phyloP scores from a whole-genome alignment of 23 tunicate genomes.

The Styela plicata region DNA sequence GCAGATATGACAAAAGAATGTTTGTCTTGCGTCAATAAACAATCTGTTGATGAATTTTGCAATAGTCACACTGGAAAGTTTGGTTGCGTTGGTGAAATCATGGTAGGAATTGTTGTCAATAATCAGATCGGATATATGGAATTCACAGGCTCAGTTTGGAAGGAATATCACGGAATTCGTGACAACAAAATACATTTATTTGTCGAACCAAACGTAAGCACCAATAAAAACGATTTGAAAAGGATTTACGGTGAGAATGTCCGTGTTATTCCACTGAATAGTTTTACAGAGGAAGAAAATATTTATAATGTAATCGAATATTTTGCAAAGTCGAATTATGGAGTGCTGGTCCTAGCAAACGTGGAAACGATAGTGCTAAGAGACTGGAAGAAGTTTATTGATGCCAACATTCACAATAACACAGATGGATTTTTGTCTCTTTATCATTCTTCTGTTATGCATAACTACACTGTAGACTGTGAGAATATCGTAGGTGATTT shows the following conservation, averaged over 20 bases:
- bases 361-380: not conserved
- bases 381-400: not conserved
- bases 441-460: constrained; percentile 15
- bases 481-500: not conserved
- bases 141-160: not conserved
- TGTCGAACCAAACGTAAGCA: not conserved
- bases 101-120: not conserved
- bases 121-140: not conserved
- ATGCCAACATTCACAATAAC: not conserved
- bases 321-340: not conserved
- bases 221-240: not conserved
- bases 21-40: not conserved
- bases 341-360: not conserved
- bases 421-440: not conserved
- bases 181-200: not conserved
- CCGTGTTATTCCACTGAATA: not conserved
- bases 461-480: constrained; percentile 3
- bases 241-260: not conserved
- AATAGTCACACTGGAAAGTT: not conserved
- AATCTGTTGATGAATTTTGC: not conserved
- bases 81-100: not conserved
- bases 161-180: not conserved
- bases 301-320: not conserved
- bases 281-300: not conserved
- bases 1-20: not conserved